A percentile compares a stretch with the other conserved stretches of the same genome.
These are phyloP conservation scores for Diarsia brunnea DNA, from an alignment of 2,888 invertebrate genomes.

Conservation along the genomic window DNA sequence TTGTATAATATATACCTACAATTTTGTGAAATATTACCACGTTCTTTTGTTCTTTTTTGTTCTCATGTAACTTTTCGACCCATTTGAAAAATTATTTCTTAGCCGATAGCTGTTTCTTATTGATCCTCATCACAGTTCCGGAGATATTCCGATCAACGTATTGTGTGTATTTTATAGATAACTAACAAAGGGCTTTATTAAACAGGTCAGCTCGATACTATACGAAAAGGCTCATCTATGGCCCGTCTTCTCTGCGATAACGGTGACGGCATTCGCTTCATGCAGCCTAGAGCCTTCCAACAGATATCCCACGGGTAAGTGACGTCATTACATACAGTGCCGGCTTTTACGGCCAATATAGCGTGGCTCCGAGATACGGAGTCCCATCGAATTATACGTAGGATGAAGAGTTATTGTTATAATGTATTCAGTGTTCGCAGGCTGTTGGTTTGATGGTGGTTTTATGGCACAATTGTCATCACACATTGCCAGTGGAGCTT, in stretches of 20 bases:
- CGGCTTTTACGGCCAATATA: slow-evolving; percentile 12
- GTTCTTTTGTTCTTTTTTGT: background rate
- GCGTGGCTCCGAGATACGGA: slow-evolving; percentile 9
- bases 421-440: slow-evolving; percentile 15
- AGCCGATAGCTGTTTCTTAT: background rate
- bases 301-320: slow-evolving; percentile 81
- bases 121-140: background rate
- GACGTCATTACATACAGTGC: slow-evolving; percentile 46
- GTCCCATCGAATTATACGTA: slow-evolving; percentile 37
- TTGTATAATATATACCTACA: background rate
- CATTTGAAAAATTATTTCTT: background rate
- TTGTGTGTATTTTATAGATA: slow-evolving; percentile 9
- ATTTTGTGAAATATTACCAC: background rate
- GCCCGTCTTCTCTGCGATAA: slow-evolving; percentile 94
- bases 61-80: no score
- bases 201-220: slow-evolving; percentile 91
- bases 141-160: background rate
- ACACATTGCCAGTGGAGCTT: background rate
- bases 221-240: slow-evolving; percentile 90
- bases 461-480: background rate
- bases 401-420: slow-evolving; percentile 33
- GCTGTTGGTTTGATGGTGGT: background rate
- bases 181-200: slow-evolving; percentile 21
- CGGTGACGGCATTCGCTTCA: slow-evolving; percentile 90
- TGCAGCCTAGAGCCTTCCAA: slow-evolving; percentile 92